Evolutionary conservation across 2,888 invertebrate genomes (phyloP).

Genomic region (Pharmacophagus antenor): DNA sequence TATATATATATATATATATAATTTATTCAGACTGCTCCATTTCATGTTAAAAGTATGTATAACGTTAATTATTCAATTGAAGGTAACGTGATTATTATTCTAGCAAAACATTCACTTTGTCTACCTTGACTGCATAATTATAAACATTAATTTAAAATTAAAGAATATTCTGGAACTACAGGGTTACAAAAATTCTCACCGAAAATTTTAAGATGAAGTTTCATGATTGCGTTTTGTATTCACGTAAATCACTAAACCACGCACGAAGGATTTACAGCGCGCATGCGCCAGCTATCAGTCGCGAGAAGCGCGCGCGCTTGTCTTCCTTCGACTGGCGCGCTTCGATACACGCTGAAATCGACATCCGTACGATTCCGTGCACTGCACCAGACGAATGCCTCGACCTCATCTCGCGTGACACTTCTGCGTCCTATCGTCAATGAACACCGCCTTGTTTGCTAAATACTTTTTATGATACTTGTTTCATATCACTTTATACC

Average conservation of each 20-base stretch:
- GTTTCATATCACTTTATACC: background rate
- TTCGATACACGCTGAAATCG: slow-evolving; percentile 37
- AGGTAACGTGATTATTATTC: background rate
- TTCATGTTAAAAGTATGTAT: background rate
- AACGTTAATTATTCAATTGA: background rate
- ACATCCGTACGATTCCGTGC: slow-evolving; percentile 41
- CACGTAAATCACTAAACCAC: slow-evolving; percentile 51
- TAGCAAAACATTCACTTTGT: background rate
- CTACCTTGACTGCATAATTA: slow-evolving; percentile 9
- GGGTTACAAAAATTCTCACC: slow-evolving; percentile 50
- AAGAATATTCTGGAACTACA: background rate
- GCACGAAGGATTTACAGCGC: slow-evolving; percentile 37
- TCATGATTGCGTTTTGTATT: slow-evolving; percentile 53
- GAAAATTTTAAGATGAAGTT: slow-evolving; percentile 63
- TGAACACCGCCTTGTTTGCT: slow-evolving; percentile 38
- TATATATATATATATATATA: no score
- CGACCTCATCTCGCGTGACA: slow-evolving; percentile 55
- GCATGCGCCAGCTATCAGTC: slow-evolving; percentile 41
- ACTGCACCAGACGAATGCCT: slow-evolving; percentile 50
- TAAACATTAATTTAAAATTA: background rate
- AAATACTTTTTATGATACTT: background rate
- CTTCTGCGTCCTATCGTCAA: slow-evolving; percentile 55
- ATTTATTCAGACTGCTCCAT: no score
- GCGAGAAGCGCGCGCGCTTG: slow-evolving; percentile 66
- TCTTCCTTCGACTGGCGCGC: slow-evolving; percentile 59